These are phyloP conservation scores for Pimpla rufipes DNA, from an alignment of 2,888 invertebrate genomes.

Conservation along the genomic window DNA sequence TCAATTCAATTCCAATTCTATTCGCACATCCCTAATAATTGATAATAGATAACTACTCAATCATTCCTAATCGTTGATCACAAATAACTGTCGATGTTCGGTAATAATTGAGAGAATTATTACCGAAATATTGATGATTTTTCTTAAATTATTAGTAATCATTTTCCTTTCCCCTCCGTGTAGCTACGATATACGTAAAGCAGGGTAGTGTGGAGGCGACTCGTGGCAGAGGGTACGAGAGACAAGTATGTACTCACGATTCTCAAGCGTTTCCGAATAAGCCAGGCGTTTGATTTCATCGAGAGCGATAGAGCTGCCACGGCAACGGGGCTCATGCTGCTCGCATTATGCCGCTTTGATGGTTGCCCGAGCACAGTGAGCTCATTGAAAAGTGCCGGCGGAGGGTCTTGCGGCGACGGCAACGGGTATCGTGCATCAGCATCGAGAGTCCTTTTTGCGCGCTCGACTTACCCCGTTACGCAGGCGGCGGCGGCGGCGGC, in stretches of 20 bases:
- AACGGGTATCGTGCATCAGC: slow-evolving; percentile 33
- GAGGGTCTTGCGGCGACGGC: slow-evolving; percentile 67
- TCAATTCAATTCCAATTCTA: too few species aligned
- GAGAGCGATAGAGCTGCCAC: slow-evolving; percentile 70
- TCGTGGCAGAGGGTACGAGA: neutral
- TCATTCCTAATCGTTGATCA: too few species aligned
- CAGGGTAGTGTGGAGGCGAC: too few species aligned
- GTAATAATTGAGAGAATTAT: too few species aligned
- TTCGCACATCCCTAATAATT: too few species aligned
- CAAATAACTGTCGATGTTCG: too few species aligned
- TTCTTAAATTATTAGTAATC: too few species aligned
- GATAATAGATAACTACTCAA: too few species aligned
- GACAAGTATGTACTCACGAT: neutral
- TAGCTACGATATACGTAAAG: too few species aligned
- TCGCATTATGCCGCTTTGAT: slow-evolving; percentile 83
- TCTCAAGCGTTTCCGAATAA: slow-evolving; percentile 65
- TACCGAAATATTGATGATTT: too few species aligned
- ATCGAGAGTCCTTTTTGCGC: slow-evolving; percentile 64
- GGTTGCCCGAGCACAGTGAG: slow-evolving; percentile 81
- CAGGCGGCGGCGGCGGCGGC: slow-evolving; percentile 58
- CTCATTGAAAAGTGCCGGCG: slow-evolving; percentile 80
- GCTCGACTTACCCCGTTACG: slow-evolving; percentile 69
- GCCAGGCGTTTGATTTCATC: slow-evolving; percentile 78
- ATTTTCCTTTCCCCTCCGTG: too few species aligned
- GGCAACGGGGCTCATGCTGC: slow-evolving; percentile 80